phyloP scores from a whole-genome alignment of 2,113 vertebrate genomes.

The Psephotus haematonotus region DNA sequence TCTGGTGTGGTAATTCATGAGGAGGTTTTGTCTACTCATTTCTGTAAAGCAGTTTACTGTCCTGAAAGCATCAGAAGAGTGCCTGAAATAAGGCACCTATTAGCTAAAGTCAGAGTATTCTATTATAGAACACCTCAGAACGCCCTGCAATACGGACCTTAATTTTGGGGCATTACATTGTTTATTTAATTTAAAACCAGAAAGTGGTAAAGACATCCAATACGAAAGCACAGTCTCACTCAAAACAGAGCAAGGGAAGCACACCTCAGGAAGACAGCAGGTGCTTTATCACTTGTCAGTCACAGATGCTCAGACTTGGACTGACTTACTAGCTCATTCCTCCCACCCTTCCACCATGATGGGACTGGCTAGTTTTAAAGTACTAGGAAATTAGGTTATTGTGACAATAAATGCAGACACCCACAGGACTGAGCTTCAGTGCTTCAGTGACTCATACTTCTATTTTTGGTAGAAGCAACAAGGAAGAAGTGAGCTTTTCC shows the following conservation, averaged over 20 bases:
- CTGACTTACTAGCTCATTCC: not conserved
- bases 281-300: not conserved
- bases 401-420: not conserved
- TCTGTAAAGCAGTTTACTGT: not conserved
- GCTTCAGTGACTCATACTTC: not conserved
- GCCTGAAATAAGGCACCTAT: not conserved
- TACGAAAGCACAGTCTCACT: not conserved
- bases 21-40: not conserved
- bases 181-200: not conserved
- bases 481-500: not conserved
- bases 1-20: not conserved
- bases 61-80: not conserved
- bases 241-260: not conserved
- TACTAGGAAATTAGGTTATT: constrained; percentile 42
- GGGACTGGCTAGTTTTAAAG: not conserved
- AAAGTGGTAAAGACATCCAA: not conserved
- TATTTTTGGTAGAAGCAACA: not conserved
- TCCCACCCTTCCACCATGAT: not conserved
- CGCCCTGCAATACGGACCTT: not conserved
- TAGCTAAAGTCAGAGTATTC: not conserved
- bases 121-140: not conserved
- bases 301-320: not conserved
- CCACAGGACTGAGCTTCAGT: not conserved
- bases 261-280: not conserved
- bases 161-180: not conserved